phyloP scores from a whole-genome alignment of 2,113 vertebrate genomes.

The Oophaga pumilio region DNA sequence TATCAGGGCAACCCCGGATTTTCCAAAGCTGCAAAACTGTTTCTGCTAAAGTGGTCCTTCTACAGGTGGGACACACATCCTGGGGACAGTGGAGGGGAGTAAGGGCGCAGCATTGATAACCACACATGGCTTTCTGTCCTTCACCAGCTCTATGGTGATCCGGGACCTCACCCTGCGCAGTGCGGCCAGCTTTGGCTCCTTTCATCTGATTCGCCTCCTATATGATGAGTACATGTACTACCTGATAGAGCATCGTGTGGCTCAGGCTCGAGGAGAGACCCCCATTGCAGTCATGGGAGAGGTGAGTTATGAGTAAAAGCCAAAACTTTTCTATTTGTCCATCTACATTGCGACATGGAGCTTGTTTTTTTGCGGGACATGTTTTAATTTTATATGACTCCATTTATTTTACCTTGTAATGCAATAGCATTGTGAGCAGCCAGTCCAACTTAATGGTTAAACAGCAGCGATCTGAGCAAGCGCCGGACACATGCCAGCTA shows the following conservation, averaged over 20 bases:
- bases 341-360: too few relatives aligned
- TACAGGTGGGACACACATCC: conserved; percentile 75
- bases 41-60: conserved; percentile 93
- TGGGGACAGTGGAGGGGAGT: neutral
- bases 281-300: conserved; percentile 93
- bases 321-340: too few relatives aligned
- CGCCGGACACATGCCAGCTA: too few relatives aligned
- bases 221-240: conserved; percentile 96
- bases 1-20: conserved; percentile 81
- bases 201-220: conserved; percentile 88
- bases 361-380: too few relatives aligned
- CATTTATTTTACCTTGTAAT: too few relatives aligned
- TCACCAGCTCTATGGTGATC: conserved; percentile 88
- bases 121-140: neutral
- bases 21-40: conserved; percentile 88
- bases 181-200: conserved; percentile 89
- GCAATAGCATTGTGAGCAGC: too few relatives aligned
- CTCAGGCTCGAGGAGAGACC: conserved; percentile 87
- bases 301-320: conserved; percentile 64
- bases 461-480: too few relatives aligned
- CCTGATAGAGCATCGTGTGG: conserved; percentile 90
- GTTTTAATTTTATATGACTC: too few relatives aligned
- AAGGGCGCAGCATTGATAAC: neutral
- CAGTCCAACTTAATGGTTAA: too few relatives aligned
- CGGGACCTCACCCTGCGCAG: conserved; percentile 90